These are phyloP conservation scores for Clarias batrachus DNA, from an alignment of 2,113 vertebrate species.

Conservation along the genomic window DNA sequence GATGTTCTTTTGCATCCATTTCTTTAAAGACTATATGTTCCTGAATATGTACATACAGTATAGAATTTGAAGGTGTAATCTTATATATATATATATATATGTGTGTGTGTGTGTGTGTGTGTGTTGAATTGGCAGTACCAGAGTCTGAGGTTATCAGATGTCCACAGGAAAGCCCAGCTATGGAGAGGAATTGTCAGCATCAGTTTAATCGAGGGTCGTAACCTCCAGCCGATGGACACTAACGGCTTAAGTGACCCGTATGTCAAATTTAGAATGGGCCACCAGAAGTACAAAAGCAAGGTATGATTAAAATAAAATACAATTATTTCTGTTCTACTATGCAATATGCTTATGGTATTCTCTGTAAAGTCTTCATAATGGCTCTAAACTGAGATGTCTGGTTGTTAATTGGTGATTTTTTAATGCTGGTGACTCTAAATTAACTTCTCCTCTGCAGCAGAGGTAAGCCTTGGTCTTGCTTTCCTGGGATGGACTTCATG, in stretches of 20 bases:
- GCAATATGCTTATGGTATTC: too few species aligned
- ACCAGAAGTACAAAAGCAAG: slow-evolving; percentile 99
- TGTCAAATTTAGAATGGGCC: slow-evolving; percentile 90
- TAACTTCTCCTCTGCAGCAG: too few species aligned
- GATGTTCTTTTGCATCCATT: background rate
- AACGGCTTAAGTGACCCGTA: slow-evolving; percentile 94
- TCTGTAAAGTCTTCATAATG: too few species aligned
- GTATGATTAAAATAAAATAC: slow-evolving; percentile 59
- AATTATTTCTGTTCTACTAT: too few species aligned
- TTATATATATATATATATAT: slow-evolving; percentile 26
- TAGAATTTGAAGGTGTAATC: background rate
- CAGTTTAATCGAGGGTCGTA: slow-evolving; percentile 86
- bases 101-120: slow-evolving; percentile 42
- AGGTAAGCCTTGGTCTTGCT: too few species aligned
- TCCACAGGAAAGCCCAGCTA: slow-evolving; percentile 89
- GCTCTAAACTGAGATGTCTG: too few species aligned
- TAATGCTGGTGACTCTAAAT: too few species aligned
- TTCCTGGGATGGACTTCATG: too few species aligned
- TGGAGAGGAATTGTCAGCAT: slow-evolving; percentile 96
- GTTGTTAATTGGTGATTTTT: too few species aligned
- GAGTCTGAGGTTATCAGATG: slow-evolving; percentile 89
- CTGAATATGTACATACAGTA: background rate
- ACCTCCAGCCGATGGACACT: slow-evolving; percentile 89
- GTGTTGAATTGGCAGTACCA: slow-evolving; percentile 79
- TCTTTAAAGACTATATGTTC: background rate